phyloP scores from a whole-genome alignment of 2,113 vertebrate species.

The Anhinga rufa region DNA sequence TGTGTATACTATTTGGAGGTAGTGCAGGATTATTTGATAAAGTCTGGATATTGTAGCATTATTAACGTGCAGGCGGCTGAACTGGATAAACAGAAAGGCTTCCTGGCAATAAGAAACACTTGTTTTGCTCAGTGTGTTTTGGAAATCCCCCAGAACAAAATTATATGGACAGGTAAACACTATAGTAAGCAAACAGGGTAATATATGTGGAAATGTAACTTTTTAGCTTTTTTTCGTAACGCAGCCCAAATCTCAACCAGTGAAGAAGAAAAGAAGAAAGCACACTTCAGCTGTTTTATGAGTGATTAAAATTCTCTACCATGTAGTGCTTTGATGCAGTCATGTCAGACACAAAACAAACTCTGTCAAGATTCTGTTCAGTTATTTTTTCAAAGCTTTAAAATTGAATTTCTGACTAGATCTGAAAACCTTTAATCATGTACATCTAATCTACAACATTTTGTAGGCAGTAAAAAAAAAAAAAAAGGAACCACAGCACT shows the following conservation, averaged over 20 bases:
- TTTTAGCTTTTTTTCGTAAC: neutral
- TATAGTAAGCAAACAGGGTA: neutral
- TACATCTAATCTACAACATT: neutral
- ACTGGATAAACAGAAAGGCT: neutral
- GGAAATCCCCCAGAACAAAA: neutral
- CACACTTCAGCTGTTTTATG: neutral
- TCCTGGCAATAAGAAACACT: neutral
- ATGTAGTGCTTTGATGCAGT: constrained; percentile 19
- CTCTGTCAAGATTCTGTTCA: constrained; percentile 24
- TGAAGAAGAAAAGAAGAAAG: neutral
- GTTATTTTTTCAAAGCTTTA: constrained; percentile 37
- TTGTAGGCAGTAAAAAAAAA: neutral
- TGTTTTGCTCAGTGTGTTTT: neutral
- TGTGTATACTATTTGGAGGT: neutral
- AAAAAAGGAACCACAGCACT: neutral
- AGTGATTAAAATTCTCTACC: neutral
- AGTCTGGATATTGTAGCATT: neutral
- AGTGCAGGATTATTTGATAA: neutral
- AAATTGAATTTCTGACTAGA: constrained; percentile 50
- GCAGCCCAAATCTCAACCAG: neutral
- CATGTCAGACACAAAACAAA: constrained; percentile 27
- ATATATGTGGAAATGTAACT: neutral
- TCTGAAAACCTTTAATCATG: constrained; percentile 7
- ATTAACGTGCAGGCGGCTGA: neutral
- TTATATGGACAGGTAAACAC: neutral